Percentiles rank a stretch among this genome's conserved stretches.
Conservation (phyloP, 1,140 invertebrate genomes). For the Drosophila ohnishii region DNA sequence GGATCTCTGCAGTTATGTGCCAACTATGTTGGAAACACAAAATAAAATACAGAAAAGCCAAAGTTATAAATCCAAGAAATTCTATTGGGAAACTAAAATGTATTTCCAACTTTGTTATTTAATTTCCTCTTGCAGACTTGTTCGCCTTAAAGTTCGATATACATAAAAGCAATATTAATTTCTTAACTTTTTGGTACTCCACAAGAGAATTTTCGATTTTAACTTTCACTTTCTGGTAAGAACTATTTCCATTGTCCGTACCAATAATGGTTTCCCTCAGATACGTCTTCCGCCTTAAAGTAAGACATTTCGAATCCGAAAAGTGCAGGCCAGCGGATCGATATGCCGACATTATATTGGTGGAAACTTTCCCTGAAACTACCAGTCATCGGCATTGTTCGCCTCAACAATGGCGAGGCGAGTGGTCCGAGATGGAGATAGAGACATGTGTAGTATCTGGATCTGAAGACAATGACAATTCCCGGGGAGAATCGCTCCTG, state of each 20-base stretch:
- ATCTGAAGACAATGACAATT: constrained; percentile 53
- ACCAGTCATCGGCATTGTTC: constrained; percentile 39
- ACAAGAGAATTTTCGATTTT: constrained; percentile 10
- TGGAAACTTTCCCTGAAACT: constrained; percentile 16
- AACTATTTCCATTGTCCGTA: constrained; percentile 4
- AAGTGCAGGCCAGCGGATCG: background rate
- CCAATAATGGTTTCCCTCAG: background rate
- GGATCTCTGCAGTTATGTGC: background rate
- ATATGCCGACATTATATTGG: constrained; percentile 23
- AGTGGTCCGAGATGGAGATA: constrained; percentile 16
- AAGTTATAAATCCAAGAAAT: background rate
- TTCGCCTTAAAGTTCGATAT: background rate
- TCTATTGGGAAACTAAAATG: background rate
- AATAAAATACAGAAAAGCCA: background rate
- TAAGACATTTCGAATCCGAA: constrained; percentile 1
- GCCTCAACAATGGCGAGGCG: constrained; percentile 16
- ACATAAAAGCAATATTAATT: constrained; percentile 6
- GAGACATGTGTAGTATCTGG: constrained; percentile 41
- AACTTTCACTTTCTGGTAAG: background rate
- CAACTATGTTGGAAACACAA: background rate
- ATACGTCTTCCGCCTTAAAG: background rate
- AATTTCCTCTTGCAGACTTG: background rate
- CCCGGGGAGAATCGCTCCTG: constrained; percentile 20
- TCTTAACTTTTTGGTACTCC: background rate
- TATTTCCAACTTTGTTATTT: background rate